Evolutionary conservation across 1,140 invertebrate genomes (phyloP).

Genomic region (Diabrotica virgifera): DNA sequence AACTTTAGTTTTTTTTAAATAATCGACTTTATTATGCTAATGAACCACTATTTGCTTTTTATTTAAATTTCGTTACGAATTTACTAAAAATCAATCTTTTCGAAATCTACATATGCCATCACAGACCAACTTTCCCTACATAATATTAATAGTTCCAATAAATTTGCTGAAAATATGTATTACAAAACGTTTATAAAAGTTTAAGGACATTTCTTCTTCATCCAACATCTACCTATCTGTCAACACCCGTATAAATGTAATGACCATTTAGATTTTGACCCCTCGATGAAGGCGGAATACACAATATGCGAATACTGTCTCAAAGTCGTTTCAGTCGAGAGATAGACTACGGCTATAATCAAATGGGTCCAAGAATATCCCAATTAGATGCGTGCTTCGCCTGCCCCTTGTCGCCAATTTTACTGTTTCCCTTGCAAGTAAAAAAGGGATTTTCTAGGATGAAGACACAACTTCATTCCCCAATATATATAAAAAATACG

Average conservation of each 20-base stretch:
- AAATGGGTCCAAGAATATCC: slow-evolving; percentile 24
- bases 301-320: slow-evolving; percentile 22
- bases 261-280: slow-evolving; percentile 3
- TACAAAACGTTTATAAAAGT: too few species aligned
- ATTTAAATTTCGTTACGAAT: too few species aligned
- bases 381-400: slow-evolving; percentile 25
- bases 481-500: too few species aligned
- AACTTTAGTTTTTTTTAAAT: too few species aligned
- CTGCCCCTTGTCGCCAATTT: slow-evolving; percentile 4
- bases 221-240: background rate
- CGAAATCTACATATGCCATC: too few species aligned
- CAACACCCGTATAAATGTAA: background rate
- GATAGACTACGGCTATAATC: slow-evolving; percentile 22
- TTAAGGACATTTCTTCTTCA: too few species aligned
- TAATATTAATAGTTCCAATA: too few species aligned
- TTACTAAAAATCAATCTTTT: too few species aligned
- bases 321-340: slow-evolving; percentile 9
- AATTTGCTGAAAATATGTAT: too few species aligned
- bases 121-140: too few species aligned
- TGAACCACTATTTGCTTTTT: too few species aligned
- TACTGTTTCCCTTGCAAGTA: slow-evolving; percentile 1
- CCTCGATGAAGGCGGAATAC: slow-evolving; percentile 25
- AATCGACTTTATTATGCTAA: too few species aligned
- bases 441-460: background rate
- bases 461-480: background rate